Base-by-base conservation (phyloP, 53 echinoderm and acorn worm genomes). In the Echinometra lucunter region DNA sequence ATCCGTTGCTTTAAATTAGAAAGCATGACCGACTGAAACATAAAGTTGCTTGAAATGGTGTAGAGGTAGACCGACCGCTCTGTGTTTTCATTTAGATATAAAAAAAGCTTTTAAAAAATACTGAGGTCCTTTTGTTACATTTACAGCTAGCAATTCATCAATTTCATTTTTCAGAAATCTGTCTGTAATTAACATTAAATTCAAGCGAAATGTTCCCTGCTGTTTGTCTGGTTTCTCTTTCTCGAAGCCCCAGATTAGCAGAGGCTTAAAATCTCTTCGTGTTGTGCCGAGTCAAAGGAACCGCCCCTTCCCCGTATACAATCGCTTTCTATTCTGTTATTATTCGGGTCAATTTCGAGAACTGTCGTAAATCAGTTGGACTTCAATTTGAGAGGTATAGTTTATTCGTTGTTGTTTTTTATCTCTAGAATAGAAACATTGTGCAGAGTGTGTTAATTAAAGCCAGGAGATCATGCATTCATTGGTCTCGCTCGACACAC, bases 291-390 rank as follows among this genome's bases (percentile, higher is more conserved):
- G 72, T 72, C 72, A 72, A 72, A 72, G 15, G 72, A 35, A 72
- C 72, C 72, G 72, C 72, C 72, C 72, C 35, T 35, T 35, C 34
- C 72, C 70, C n/a, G 13, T 15, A 72, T 72, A 72, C 72, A 72
- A 72, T 72, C 72, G 72, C 35, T 35, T 34, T 72, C 72, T 72
- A 72, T 72, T 72, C 35, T 72, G 35, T 35, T 35, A 30, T 30
- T 72, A 32, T 72, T 72, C 12, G 72, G 72, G 72, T 72, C 72
- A 72, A 72, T 72, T 72, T 72, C 72, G n/a, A 72, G 12, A 72
- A 72, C 32, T 32, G 72, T 32, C 72, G 72, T 72, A 72, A 72
- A 72, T 72, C 72, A 72, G 35, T 72, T 1, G 72, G 72, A 34
- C 32, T 72, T 35, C 72, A 34, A 12, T 35, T 35, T 13, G 4